Evolutionary conservation across 1,140 invertebrate genomes (phyloP).

Genomic region (Frieseomelitta varia): DNA sequence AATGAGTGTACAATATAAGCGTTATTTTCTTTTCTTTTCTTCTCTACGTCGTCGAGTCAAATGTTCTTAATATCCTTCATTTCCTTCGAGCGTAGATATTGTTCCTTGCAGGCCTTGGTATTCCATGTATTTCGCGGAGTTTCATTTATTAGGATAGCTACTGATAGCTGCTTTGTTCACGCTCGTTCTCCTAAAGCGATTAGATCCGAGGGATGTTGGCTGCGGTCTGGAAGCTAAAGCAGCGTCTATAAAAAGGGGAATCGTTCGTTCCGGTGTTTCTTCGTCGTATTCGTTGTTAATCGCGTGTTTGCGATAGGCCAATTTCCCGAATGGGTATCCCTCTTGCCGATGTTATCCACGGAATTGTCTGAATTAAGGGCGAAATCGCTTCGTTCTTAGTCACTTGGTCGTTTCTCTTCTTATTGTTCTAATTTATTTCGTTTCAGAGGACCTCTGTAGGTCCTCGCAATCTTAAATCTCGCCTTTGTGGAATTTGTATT

Average conservation of each 20-base stretch:
- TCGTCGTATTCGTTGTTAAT: constrained; percentile 50
- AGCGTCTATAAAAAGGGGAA: constrained; percentile 48
- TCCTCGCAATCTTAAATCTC: neutral
- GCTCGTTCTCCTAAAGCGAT: too few species aligned
- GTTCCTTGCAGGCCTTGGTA: neutral
- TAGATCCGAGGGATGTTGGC: neutral
- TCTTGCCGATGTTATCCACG: constrained; percentile 45
- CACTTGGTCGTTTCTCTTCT: constrained; percentile 22
- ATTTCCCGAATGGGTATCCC: constrained; percentile 64
- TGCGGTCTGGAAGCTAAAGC: neutral
- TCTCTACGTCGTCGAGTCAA: neutral
- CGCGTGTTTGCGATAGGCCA: constrained; percentile 59
- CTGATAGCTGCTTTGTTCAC: neutral
- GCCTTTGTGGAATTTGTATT: too few species aligned
- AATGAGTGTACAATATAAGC: too few species aligned
- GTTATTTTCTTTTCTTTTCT: neutral
- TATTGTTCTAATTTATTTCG: constrained; percentile 58
- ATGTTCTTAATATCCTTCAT: neutral
- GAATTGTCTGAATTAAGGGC: constrained; percentile 59
- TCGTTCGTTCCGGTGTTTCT: constrained; percentile 22
- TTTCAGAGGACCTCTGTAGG: neutral
- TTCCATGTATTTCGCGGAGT: neutral
- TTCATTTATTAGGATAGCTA: neutral
- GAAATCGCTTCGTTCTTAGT: constrained; percentile 60
- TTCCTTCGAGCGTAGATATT: neutral